Evolutionary conservation across 2,888 invertebrate genomes (phyloP).

Genomic region (Lucinisca nassula): DNA sequence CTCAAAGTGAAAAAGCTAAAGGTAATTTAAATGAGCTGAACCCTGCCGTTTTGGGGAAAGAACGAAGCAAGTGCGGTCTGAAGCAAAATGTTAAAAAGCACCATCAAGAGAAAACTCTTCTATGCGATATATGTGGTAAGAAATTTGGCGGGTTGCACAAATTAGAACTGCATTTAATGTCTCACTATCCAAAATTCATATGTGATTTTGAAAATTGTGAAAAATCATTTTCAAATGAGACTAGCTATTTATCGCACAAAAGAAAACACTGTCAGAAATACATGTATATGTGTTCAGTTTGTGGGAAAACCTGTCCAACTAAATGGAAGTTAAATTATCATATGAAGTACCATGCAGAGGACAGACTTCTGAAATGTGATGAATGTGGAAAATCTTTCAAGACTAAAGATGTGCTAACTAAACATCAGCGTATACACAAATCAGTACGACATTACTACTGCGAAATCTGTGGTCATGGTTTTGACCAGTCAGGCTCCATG

Average conservation of each 20-base stretch:
- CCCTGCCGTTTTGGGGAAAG: no score
- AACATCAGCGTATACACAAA: constrained; percentile 42
- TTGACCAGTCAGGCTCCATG: neutral
- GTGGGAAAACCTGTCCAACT: neutral
- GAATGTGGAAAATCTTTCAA: constrained; percentile 50
- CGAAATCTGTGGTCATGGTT: constrained; percentile 37
- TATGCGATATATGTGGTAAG: no score
- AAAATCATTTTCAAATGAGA: neutral
- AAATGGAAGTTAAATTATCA: neutral
- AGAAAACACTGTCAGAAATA: neutral
- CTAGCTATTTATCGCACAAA: neutral
- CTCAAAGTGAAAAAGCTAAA: no score
- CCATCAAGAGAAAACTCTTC: no score
- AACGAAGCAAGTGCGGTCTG: no score
- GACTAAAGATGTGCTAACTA: constrained; percentile 37
- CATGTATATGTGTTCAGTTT: neutral
- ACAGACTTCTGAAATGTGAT: constrained; percentile 32
- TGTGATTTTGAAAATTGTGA: neutral
- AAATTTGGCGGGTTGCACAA: no score
- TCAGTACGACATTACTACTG: constrained; percentile 33
- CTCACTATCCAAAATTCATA: neutral
- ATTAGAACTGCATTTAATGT: no score
- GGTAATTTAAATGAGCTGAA: no score
- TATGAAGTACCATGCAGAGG: constrained; percentile 15
- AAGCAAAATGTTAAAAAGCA: no score